These are phyloP conservation scores for Priocnemis perturbator DNA, from an alignment of 2,888 invertebrate species.

Conservation along the genomic window DNA sequence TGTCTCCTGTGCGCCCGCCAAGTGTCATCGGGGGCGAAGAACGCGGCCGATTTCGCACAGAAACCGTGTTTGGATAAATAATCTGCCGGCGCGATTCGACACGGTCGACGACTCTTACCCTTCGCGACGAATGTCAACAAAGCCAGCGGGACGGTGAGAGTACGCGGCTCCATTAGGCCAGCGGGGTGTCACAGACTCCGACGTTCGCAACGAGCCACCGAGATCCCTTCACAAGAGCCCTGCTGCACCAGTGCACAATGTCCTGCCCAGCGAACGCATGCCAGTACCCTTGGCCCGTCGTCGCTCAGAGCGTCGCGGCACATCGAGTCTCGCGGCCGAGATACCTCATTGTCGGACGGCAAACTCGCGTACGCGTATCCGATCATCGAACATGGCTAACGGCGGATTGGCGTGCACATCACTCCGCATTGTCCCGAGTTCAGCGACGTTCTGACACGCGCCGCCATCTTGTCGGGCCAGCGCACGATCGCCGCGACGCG, in stretches of 20 bases:
- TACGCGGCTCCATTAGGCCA: conserved; percentile 61
- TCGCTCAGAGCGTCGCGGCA: conserved; percentile 41
- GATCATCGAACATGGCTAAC: conserved; percentile 48
- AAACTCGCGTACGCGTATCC: conserved; percentile 23
- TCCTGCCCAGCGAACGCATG: conserved; percentile 47
- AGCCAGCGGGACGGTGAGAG: conserved; percentile 54
- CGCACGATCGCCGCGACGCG: conserved; percentile 14
- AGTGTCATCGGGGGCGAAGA: too few relatives aligned
- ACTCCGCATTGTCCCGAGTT: conserved; percentile 60
- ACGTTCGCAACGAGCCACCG: conserved; percentile 47
- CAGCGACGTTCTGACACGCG: conserved; percentile 46
- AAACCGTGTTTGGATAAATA: too few relatives aligned
- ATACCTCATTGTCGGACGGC: conserved; percentile 47
- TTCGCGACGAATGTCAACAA: conserved; percentile 59
- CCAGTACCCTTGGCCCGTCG: conserved; percentile 43
- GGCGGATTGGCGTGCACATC: conserved; percentile 44
- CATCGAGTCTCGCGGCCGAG: conserved; percentile 36
- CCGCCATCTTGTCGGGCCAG: conserved; percentile 46
- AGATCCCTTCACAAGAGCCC: conserved; percentile 40
- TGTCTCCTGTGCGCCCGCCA: too few relatives aligned
- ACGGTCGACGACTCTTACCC: conserved; percentile 53
- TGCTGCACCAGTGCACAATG: conserved; percentile 50
- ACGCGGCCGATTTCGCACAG: too few relatives aligned
- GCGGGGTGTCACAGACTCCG: conserved; percentile 59
- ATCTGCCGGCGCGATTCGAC: too few relatives aligned